A percentile compares a stretch with the other conserved stretches of the same genome.
Conservation (phyloP, 2,888 invertebrate species). For the Leptura quadrifasciata region DNA sequence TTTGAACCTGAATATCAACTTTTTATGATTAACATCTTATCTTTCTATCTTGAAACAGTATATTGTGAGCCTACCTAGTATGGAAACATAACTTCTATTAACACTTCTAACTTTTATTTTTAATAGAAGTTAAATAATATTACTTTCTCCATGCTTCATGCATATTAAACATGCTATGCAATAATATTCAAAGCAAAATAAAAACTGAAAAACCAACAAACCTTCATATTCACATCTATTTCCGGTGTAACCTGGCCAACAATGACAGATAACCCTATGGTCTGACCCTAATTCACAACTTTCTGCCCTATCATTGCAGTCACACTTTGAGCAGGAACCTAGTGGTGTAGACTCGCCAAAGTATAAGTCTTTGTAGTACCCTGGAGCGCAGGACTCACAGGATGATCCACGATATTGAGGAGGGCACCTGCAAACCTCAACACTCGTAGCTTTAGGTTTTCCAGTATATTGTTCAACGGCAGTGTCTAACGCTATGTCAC, state of each 20-base stretch:
- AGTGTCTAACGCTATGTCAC: constrained; percentile 91
- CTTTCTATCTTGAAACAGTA: neutral
- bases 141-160: constrained; percentile 32
- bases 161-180: neutral
- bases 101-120: too few species aligned
- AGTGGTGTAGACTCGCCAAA: constrained; percentile 74
- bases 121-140: constrained; percentile 2
- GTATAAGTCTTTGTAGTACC: constrained; percentile 82
- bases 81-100: neutral
- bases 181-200: constrained; percentile 8
- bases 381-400: constrained; percentile 85
- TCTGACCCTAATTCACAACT: constrained; percentile 78
- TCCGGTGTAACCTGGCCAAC: constrained; percentile 82
- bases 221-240: constrained; percentile 77
- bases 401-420: constrained; percentile 86
- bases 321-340: constrained; percentile 82
- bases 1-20: neutral
- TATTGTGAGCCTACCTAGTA: neutral
- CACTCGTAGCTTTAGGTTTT: constrained; percentile 81
- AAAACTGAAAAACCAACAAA: constrained; percentile 71
- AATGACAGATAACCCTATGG: constrained; percentile 82
- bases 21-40: neutral
- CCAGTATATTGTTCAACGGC: constrained; percentile 81
- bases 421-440: constrained; percentile 83
- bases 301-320: constrained; percentile 85